A percentile compares a stretch with the other conserved stretches of the same genome.
Evolutionary conservation across 1,140 invertebrate species (phyloP).

Genomic region (Globodera ellingtonae): DNA sequence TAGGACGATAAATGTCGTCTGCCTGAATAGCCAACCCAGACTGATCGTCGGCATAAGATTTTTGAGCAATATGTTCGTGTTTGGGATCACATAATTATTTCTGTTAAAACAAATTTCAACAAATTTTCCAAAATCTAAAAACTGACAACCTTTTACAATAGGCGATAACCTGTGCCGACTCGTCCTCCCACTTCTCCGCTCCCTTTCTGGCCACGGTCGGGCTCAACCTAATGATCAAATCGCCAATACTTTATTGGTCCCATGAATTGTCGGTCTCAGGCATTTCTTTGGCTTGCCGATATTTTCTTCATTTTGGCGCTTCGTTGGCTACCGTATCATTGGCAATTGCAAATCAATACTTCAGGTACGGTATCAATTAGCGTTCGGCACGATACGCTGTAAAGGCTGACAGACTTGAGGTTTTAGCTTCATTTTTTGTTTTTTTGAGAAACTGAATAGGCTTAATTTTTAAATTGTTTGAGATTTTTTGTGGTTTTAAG

Average conservation of each 20-base stretch:
- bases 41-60: too few species aligned
- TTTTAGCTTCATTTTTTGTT: too few species aligned
- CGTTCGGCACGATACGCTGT: background rate
- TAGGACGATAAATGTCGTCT: too few species aligned
- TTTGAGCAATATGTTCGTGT: too few species aligned
- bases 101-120: background rate
- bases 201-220: conserved; percentile 11
- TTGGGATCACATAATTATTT: too few species aligned
- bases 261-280: background rate
- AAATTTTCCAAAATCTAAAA: too few species aligned
- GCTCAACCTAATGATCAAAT: conserved; percentile 19
- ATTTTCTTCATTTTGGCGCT: conserved; percentile 14
- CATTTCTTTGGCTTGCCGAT: background rate
- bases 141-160: background rate
- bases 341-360: background rate
- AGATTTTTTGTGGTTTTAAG: too few species aligned
- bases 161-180: conserved; percentile 6
- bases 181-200: background rate
- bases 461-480: too few species aligned
- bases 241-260: background rate
- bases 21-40: too few species aligned
- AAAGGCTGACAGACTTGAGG: too few species aligned
- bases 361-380: conserved; percentile 12
- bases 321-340: background rate
- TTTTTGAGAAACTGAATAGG: too few species aligned